Evolutionary conservation across 1,140 invertebrate genomes (phyloP).

Genomic region (Brachionus paranguensis): DNA sequence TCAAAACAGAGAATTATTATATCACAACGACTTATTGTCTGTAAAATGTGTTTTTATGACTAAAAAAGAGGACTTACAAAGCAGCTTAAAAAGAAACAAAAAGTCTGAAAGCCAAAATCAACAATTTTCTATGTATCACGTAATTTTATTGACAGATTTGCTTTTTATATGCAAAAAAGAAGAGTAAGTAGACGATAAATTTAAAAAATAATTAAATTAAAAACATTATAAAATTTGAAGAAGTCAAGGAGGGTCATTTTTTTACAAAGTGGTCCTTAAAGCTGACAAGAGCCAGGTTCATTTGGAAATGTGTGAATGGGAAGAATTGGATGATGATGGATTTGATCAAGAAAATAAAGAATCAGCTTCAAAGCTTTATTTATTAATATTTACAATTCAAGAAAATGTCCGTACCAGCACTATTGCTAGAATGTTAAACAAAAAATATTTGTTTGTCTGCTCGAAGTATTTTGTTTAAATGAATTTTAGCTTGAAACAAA

Average conservation of each 20-base stretch:
- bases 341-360: background rate
- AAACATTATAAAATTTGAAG: background rate
- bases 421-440: background rate
- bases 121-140: background rate
- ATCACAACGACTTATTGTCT: background rate
- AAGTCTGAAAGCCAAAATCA: background rate
- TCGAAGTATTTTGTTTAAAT: background rate
- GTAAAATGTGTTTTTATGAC: background rate
- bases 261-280: background rate
- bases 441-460: background rate
- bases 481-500: no score
- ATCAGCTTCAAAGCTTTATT: background rate
- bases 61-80: background rate
- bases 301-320: background rate
- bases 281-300: background rate
- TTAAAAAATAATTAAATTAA: background rate
- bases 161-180: constrained; percentile 24
- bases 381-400: background rate
- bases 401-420: background rate
- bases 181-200: background rate
- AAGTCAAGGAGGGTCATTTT: background rate
- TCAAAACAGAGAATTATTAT: background rate
- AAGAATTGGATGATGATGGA: background rate
- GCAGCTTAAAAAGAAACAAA: background rate
- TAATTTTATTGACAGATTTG: background rate